A percentile compares a stretch with the other conserved stretches of the same genome.
phyloP scores from a whole-genome alignment of 64 coral and sea anemone species.

The Actinia equina region DNA sequence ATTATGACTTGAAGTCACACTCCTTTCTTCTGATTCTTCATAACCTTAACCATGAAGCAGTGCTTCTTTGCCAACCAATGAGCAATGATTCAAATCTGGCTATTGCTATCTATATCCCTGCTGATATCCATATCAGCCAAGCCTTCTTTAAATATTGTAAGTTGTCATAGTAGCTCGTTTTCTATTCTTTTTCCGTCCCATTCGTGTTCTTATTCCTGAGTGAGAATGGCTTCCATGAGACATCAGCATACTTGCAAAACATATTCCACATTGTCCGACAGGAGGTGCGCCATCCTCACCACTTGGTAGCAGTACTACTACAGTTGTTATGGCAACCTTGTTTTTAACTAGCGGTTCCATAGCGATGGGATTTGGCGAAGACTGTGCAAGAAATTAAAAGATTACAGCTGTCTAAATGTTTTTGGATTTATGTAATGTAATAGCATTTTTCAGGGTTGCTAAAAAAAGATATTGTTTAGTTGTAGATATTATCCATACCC shows the following conservation, averaged over 20 bases:
- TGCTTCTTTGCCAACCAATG: not conserved
- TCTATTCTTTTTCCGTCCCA: conserved; percentile 6
- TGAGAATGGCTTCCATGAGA: conserved; percentile 22
- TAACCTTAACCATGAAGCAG: not conserved
- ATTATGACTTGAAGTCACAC: not conserved
- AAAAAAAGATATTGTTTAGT: too few species aligned
- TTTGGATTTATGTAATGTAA: not conserved
- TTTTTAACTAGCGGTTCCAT: conserved; percentile 47
- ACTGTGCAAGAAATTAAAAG: conserved; percentile 12
- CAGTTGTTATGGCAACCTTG: conserved; percentile 39
- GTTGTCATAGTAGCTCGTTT: conserved; percentile 20
- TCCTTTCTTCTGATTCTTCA: not conserved
- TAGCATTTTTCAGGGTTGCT: too few species aligned
- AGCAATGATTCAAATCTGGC: not conserved
- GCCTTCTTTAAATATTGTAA: not conserved
- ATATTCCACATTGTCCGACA: conserved; percentile 63
- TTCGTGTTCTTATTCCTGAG: conserved; percentile 7
- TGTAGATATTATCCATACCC: too few species aligned
- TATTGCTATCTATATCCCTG: not conserved
- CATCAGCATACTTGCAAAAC: conserved; percentile 65
- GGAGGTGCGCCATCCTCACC: conserved; percentile 61
- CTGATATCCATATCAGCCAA: not conserved
- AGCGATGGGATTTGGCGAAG: conserved; percentile 33
- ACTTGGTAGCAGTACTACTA: conserved; percentile 45
- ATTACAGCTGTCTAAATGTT: not conserved